These are phyloP conservation scores for Chrysemys picta DNA, from an alignment of 2,113 vertebrate species.

Conservation along the genomic window DNA sequence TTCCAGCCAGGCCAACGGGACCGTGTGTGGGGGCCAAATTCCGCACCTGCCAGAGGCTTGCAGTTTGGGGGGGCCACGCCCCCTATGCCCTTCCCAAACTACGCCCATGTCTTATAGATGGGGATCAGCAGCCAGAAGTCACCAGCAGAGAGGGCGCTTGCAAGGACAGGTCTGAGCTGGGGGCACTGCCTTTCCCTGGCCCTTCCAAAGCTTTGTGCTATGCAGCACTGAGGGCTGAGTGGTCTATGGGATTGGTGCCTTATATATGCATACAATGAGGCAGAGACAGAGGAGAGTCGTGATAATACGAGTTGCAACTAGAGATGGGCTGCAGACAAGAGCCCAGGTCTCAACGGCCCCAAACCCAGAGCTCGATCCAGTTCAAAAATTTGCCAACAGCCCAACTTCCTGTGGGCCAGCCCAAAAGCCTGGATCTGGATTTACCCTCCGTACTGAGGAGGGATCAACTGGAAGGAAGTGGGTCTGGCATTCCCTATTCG, in stretches of 20 bases:
- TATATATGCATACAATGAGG: not conserved
- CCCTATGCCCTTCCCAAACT: too few species aligned
- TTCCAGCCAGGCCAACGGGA: too few species aligned
- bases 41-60: too few species aligned
- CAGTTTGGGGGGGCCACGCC: too few species aligned
- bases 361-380: not conserved
- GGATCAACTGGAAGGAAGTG: not conserved
- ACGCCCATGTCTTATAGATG: not conserved
- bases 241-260: not conserved
- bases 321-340: not conserved
- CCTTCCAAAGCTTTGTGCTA: not conserved
- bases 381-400: not conserved
- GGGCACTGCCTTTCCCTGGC: not conserved
- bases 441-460: not conserved
- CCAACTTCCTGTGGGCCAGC: not conserved
- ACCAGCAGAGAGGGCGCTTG: not conserved
- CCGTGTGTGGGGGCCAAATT: too few species aligned
- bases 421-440: not conserved
- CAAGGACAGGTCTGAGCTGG: not conserved
- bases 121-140: not conserved
- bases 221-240: not conserved
- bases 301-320: not conserved
- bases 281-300: not conserved
- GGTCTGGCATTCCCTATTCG: not conserved
- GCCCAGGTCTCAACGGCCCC: not conserved